Percentiles rank a stretch among this genome's conserved stretches.
phyloP scores from a whole-genome alignment of 2,113 vertebrate genomes.

The Semnornis frantzii region DNA sequence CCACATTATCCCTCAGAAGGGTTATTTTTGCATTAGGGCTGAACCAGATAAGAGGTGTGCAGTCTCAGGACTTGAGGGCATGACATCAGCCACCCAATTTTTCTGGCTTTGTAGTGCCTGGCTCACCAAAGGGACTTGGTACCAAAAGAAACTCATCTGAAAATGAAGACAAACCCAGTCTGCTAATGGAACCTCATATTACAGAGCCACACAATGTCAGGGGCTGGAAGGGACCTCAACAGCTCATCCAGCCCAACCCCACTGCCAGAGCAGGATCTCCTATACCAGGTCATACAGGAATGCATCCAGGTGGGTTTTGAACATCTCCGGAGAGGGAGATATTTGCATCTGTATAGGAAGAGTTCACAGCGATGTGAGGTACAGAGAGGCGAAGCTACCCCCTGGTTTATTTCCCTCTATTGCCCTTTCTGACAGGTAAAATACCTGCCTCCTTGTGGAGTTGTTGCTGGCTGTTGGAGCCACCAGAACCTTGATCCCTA shows the following conservation, averaged over 20 bases:
- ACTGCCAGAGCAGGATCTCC: too few relatives aligned
- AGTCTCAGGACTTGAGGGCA: neutral
- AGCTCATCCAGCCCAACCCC: too few relatives aligned
- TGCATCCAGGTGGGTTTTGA: too few relatives aligned
- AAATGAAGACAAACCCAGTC: neutral
- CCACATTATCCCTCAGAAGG: neutral
- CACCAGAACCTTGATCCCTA: neutral
- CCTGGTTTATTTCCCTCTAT: neutral
- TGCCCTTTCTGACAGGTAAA: neutral
- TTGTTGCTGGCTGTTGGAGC: neutral
- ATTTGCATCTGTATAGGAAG: neutral
- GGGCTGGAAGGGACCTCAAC: too few relatives aligned
- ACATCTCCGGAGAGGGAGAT: too few relatives aligned
- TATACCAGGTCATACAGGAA: too few relatives aligned
- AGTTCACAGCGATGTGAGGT: accelerated
- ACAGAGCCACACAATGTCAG: too few relatives aligned
- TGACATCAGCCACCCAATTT: neutral
- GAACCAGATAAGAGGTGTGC: neutral
- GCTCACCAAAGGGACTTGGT: neutral
- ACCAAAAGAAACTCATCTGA: neutral
- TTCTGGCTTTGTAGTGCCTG: neutral
- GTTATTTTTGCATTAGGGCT: conserved; percentile 9
- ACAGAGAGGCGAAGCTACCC: neutral
- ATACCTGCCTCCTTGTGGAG: neutral
- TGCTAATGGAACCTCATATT: neutral